Percentiles rank a stretch among this genome's conserved stretches.
phyloP scores from a whole-genome alignment of 2,797 vertebrate genomes.

The Heteromormyrus szaboi region DNA sequence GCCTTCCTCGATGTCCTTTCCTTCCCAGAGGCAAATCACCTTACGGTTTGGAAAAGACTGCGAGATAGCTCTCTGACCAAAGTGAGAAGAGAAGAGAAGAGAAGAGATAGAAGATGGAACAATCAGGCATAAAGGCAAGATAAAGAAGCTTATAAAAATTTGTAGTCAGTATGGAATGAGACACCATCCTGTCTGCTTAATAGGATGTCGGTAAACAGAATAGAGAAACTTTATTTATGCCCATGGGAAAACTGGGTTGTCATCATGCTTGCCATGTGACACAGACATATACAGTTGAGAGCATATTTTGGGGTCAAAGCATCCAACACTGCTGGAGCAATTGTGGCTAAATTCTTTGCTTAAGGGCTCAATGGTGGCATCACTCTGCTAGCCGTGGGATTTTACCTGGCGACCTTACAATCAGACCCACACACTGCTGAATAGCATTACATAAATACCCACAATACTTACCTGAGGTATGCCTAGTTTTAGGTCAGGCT shows the following conservation, averaged over 20 bases:
- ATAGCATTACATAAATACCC: background rate
- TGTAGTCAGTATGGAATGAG: background rate
- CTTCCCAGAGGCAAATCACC: background rate
- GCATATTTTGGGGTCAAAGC: background rate
- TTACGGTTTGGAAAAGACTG: background rate
- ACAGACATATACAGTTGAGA: background rate
- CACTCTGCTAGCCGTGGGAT: background rate
- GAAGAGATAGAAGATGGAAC: background rate
- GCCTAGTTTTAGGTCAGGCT: background rate
- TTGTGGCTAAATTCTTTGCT: background rate
- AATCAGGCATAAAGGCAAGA: background rate
- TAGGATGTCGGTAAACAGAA: background rate
- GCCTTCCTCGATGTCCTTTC: background rate
- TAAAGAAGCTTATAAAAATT: background rate
- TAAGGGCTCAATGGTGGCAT: background rate
- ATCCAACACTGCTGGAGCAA: background rate
- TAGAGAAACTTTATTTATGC: background rate
- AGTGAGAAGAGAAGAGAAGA: background rate
- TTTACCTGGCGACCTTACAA: background rate
- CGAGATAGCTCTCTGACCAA: background rate
- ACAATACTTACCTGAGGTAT: background rate
- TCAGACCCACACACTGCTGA: background rate
- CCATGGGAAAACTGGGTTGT: background rate
- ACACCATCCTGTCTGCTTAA: background rate
- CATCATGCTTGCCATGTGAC: background rate